phyloP scores from a whole-genome alignment of 2,888 invertebrate species.

The Julus scanicus region DNA sequence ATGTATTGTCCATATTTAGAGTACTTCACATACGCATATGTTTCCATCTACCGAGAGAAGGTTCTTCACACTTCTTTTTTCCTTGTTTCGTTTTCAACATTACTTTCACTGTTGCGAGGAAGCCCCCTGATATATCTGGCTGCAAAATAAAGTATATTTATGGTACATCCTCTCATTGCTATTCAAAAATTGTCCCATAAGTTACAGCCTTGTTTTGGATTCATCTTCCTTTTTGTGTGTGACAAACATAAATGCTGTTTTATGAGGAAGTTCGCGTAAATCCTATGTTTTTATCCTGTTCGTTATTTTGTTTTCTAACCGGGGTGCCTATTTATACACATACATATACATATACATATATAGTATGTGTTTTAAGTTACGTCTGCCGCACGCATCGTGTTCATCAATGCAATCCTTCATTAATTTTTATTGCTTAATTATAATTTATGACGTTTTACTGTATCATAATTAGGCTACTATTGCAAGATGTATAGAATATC shows the following conservation, averaged over 20 bases:
- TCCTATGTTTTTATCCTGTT: neutral
- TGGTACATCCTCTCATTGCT: constrained; percentile 14
- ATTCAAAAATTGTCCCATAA: constrained; percentile 28
- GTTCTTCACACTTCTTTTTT: neutral
- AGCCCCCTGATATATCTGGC: neutral
- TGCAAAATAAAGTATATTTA: neutral
- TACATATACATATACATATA: too few species aligned
- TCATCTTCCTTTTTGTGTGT: constrained; percentile 22
- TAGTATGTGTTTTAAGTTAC: too few species aligned
- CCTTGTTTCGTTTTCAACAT: neutral
- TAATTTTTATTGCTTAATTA: constrained; percentile 39
- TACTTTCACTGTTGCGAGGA: neutral
- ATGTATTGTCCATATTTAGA: too few species aligned
- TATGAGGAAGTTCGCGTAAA: constrained; percentile 14
- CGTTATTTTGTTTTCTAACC: constrained; percentile 22
- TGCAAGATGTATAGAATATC: neutral
- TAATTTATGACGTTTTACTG: constrained; percentile 15
- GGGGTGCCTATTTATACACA: too few species aligned
- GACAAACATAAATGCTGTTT: constrained; percentile 3
- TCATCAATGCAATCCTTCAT: constrained; percentile 17
- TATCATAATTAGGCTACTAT: neutral
- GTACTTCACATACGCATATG: too few species aligned
- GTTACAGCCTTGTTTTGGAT: neutral
- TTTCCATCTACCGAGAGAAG: neutral
- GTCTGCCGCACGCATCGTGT: neutral